Base-by-base conservation (phyloP, 2,797 vertebrate genomes). In the Odontamblyopus lacepedii region DNA sequence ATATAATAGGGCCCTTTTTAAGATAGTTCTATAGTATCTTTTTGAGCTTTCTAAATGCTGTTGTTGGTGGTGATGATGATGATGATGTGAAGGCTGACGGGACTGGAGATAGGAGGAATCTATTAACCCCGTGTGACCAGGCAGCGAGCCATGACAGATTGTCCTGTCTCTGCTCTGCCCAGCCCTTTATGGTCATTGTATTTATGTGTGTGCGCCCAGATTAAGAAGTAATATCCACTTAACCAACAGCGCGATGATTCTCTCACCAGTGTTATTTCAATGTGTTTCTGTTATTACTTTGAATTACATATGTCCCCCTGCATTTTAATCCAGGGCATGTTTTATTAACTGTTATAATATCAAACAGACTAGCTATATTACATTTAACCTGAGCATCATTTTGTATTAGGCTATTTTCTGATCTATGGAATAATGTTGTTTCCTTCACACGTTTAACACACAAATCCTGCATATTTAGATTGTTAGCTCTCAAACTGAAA, bases 81-180 rank as follows among this genome's bases (percentile, higher is more conserved):
- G 79, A 44, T 18, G 71, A 87, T 82, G 85, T 15, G 87, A 78
- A 80, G 79, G 79, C 81, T 61, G 66, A 75, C 74, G 63, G 79
- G 75, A 81, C 69, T 71, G 44, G 79, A 84, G 83, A 89, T 84
- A 85, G 80, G 80, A 73, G 70, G 74, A 88, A 87, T 91, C 90
- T 87, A 92, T 90, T 93, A 92, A 90, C 90, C 90, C 81, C 72
- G 38, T 81, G 88, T 83, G 89, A 86, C 89, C 87, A 84, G 82
- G 71, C 79, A 84, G 84, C 87, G 85, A 80, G 73, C 83, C 81
- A 73, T 89, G 90, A 92, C 88, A 82, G 88, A 93, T 90, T 88
- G 83, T 68, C 80, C 84, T 83, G 86, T 87, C 74, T 57, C 77
- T 72, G 67, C 78, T 81, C 80, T 82, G 85, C 84, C 80, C 77